These are phyloP conservation scores for Tinea pellionella DNA, from an alignment of 2,888 invertebrate species.

Conservation along the genomic window DNA sequence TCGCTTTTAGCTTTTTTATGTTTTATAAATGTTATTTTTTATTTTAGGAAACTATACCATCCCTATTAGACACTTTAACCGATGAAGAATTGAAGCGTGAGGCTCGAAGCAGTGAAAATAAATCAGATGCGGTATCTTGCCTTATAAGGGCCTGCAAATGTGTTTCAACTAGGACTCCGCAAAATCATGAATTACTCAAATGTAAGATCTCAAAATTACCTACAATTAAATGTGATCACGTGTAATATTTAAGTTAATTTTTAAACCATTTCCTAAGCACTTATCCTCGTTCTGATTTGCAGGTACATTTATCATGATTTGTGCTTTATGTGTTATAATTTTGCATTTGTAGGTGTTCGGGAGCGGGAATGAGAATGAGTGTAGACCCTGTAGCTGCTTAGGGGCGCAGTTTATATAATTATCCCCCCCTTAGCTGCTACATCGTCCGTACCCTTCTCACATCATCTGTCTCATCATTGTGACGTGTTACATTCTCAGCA, in stretches of 20 bases:
- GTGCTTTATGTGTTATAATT: not conserved
- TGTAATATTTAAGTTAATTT: not conserved
- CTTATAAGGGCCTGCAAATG: slow-evolving; percentile 94
- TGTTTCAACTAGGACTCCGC: slow-evolving; percentile 85
- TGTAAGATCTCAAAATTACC: slow-evolving; percentile 37
- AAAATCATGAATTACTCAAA: slow-evolving; percentile 79
- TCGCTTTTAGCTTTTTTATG: slow-evolving; percentile 20
- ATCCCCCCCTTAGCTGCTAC: slow-evolving; percentile 54
- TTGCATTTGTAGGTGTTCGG: not conserved
- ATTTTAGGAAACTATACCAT: slow-evolving; percentile 86
- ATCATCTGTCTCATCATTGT: slow-evolving; percentile 23
- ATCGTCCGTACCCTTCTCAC: slow-evolving; percentile 39
- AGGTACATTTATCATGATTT: not conserved
- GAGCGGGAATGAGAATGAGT: slow-evolving; percentile 9
- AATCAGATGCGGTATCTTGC: slow-evolving; percentile 95
- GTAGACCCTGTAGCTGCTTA: slow-evolving; percentile 67
- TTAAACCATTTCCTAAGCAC: not conserved
- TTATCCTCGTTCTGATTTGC: not conserved
- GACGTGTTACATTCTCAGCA: slow-evolving; percentile 17
- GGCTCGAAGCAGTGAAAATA: slow-evolving; percentile 91
- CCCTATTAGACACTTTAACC: slow-evolving; percentile 89
- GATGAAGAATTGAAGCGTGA: slow-evolving; percentile 97
- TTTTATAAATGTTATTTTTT: no score
- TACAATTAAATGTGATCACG: no score
- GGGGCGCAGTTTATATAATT: slow-evolving; percentile 45